A percentile compares a stretch with the other conserved stretches of the same genome.
These are phyloP conservation scores for Aethes cnicana DNA, from an alignment of 2,888 invertebrate species.

Conservation along the genomic window DNA sequence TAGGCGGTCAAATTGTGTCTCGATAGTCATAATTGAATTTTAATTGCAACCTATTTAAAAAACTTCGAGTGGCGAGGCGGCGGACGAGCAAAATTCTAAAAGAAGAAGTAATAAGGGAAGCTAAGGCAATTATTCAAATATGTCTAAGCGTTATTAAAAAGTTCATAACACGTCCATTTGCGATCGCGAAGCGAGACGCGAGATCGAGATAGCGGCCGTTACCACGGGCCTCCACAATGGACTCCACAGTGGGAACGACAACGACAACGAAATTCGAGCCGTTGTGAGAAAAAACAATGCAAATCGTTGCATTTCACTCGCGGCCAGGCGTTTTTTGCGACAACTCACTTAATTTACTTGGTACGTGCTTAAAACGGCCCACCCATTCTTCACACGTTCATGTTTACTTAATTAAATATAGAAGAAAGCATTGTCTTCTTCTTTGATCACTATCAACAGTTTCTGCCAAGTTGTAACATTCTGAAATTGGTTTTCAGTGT, in stretches of 20 bases:
- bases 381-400: conserved; percentile 14
- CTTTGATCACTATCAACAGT: too few relatives aligned
- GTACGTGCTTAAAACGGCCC: conserved; percentile 9
- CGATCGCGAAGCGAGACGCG: conserved; percentile 37
- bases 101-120: not conserved
- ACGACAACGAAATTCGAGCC: conserved; percentile 60
- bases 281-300: conserved; percentile 60
- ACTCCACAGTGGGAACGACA: conserved; percentile 64
- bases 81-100: too few relatives aligned
- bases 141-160: conserved; percentile 13
- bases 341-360: conserved; percentile 19
- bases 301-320: conserved; percentile 65
- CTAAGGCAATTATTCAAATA: conserved; percentile 16
- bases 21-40: too few relatives aligned
- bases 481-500: too few relatives aligned
- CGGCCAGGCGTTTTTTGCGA: conserved; percentile 29
- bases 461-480: too few relatives aligned
- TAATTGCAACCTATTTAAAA: too few relatives aligned
- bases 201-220: conserved; percentile 60
- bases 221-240: conserved; percentile 60
- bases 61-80: too few relatives aligned
- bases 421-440: not conserved
- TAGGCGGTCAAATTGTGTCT: too few relatives aligned
- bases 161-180: conserved; percentile 24
- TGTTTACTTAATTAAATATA: conserved; percentile 6